Conservation (phyloP, 2,888 invertebrate species). For the Tetropium fuscum region DNA sequence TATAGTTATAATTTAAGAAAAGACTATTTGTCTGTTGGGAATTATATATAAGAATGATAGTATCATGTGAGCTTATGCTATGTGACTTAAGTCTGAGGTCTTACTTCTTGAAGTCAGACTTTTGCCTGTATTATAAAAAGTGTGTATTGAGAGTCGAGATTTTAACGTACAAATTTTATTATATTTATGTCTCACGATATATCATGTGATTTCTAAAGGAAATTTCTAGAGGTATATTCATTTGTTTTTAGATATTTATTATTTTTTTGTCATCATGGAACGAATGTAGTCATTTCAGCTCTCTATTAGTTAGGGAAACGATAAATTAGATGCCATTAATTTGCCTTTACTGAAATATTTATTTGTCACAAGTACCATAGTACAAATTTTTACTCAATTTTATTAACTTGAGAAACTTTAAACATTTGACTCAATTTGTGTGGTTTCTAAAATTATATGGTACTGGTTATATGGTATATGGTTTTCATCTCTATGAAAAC, state of each 20-base stretch:
- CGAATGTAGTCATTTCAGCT: too few relatives aligned
- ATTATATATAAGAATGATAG: background rate
- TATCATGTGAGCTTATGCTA: background rate
- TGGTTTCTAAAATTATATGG: too few relatives aligned
- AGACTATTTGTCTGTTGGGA: conserved; percentile 24
- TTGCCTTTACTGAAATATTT: too few relatives aligned
- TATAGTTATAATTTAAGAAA: conserved; percentile 38
- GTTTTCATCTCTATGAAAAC: too few relatives aligned
- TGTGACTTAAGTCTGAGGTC: background rate
- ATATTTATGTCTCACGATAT: conserved; percentile 4
- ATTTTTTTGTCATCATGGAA: too few relatives aligned
- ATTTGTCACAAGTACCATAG: too few relatives aligned
- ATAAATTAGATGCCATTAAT: too few relatives aligned
- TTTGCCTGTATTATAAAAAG: background rate
- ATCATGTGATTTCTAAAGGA: conserved; percentile 4
- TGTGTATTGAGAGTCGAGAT: conserved; percentile 3
- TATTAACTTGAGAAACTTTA: too few relatives aligned
- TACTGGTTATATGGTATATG: too few relatives aligned
- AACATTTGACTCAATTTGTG: too few relatives aligned
- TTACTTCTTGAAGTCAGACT: background rate
- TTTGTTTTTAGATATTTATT: background rate
- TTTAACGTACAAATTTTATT: conserved; percentile 13
- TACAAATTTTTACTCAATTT: too few relatives aligned
- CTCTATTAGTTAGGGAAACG: too few relatives aligned
- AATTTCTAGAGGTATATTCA: background rate